Base-by-base conservation (phyloP, 2,113 vertebrate genomes). In the Acinonyx jubatus region DNA sequence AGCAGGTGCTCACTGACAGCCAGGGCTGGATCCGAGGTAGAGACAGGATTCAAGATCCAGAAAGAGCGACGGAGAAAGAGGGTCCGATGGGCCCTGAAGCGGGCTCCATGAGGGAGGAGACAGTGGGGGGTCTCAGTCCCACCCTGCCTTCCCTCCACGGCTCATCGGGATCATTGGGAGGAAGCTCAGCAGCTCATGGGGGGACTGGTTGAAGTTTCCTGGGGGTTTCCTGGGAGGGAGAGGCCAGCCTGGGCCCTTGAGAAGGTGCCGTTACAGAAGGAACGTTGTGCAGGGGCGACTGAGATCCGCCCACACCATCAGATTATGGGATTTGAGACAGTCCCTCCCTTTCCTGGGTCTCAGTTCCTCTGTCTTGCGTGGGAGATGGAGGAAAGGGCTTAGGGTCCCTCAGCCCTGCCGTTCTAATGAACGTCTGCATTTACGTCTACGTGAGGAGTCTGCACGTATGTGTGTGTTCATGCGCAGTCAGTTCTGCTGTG, bases 391-490 rank as follows among this genome's bases (percentile, higher is more conserved):
- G 33, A 83, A 55, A 19, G 10, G 31, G 21, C 65, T 48, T 33
- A 9, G 45, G 12, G 68, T 29, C n/a, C 87, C 87, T 45, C 41
- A 36, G 61, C 38, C 38, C 19, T 11, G n/a, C 12, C 16, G 25
- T 57, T 61, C 73, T 16, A 7, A 29, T 27, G 73, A 74, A 57
- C 18, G 19, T 57, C 55, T 57, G 55, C 55, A 55, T 55, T 55
- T 55, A 55, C 55, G 16, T 18, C 55, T 55, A 55, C 55, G 1
- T 0, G 7, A 66, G 50, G 38, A 29, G 29, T 14, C 33, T 12
- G 33, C 0, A 0, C 0, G 11, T 38, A 12, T 0, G 3, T 1
- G 1, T 18, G 79, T 41, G 33, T 31, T 41, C 31, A 1, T 1
- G 11, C 1, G 27, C 36, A 3, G 0, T 38, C 1, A 1, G 7